These are phyloP conservation scores for Brenthis ino DNA, from an alignment of 2,888 invertebrate species.

Conservation along the genomic window DNA sequence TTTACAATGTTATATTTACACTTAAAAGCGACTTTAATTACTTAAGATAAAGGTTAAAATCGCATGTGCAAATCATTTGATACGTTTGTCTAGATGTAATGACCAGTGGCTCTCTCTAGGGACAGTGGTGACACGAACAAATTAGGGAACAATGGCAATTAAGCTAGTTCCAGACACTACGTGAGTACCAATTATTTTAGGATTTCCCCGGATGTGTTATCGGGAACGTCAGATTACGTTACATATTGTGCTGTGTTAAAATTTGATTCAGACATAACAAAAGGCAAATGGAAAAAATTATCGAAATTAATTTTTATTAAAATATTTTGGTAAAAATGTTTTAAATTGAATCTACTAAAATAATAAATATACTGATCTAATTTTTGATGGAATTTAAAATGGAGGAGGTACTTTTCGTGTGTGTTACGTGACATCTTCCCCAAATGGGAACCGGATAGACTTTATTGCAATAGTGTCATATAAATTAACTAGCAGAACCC, in stretches of 20 bases:
- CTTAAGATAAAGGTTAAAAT: constrained; percentile 14
- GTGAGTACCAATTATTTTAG: constrained; percentile 47
- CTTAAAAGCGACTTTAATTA: neutral
- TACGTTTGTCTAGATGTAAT: constrained; percentile 42
- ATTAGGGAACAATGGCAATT: constrained; percentile 59
- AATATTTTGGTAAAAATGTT: too few species aligned
- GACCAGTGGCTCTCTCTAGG: constrained; percentile 50
- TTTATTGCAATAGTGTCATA: too few species aligned
- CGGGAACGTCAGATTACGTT: constrained; percentile 31
- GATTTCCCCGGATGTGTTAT: constrained; percentile 42
- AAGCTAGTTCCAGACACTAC: constrained; percentile 44
- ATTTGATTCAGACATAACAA: too few species aligned
- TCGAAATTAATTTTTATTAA: too few species aligned
- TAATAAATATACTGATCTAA: too few species aligned
- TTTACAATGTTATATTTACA: neutral
- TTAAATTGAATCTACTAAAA: too few species aligned
- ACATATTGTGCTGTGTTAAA: constrained; percentile 12
- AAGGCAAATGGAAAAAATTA: too few species aligned
- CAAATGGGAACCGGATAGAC: too few species aligned
- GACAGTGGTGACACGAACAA: constrained; percentile 54
- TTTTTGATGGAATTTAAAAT: too few species aligned
- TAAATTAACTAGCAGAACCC: too few species aligned
- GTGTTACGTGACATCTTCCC: too few species aligned
- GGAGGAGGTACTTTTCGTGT: too few species aligned
- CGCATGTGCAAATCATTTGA: neutral